Evolutionary conservation across 2,797 vertebrate species (phyloP).

Genomic region (Valencia hispanica): DNA sequence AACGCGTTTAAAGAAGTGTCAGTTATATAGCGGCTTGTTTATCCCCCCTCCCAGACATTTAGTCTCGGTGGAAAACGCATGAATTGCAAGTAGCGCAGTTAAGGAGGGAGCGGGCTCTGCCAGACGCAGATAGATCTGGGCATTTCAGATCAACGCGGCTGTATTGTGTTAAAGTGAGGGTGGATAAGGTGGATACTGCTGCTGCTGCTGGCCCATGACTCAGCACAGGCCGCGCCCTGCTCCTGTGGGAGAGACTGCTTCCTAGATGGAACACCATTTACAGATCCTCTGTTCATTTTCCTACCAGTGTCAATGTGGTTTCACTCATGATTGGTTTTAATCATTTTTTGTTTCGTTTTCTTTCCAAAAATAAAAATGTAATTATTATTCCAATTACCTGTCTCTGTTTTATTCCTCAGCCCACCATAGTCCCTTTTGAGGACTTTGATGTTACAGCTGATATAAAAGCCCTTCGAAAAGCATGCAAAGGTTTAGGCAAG

Average conservation of each 20-base stretch:
- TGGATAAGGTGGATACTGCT: conserved; percentile 48
- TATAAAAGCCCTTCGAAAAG: conserved; percentile 81
- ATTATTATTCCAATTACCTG: background rate
- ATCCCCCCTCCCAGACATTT: background rate
- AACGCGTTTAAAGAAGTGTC: background rate
- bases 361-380: background rate
- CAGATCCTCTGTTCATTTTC: background rate
- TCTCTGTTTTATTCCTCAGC: conserved; percentile 59
- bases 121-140: conserved; percentile 6
- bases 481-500: conserved; percentile 84
- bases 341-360: background rate
- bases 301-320: background rate
- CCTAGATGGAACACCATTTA: conserved; percentile 1
- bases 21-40: background rate
- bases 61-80: background rate
- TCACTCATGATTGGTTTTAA: background rate
- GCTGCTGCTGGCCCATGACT: conserved; percentile 64
- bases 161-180: conserved; percentile 63
- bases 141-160: conserved; percentile 67
- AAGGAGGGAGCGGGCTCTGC: background rate
- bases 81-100: conserved; percentile 37
- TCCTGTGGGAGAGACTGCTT: conserved; percentile 29
- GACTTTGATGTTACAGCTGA: conserved; percentile 82
- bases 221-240: conserved; percentile 73
- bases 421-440: conserved; percentile 80